Percentiles rank a stretch among this genome's conserved stretches.
Conservation (phyloP, 2,113 vertebrate genomes). For the Tetraodon nigroviridis region DNA sequence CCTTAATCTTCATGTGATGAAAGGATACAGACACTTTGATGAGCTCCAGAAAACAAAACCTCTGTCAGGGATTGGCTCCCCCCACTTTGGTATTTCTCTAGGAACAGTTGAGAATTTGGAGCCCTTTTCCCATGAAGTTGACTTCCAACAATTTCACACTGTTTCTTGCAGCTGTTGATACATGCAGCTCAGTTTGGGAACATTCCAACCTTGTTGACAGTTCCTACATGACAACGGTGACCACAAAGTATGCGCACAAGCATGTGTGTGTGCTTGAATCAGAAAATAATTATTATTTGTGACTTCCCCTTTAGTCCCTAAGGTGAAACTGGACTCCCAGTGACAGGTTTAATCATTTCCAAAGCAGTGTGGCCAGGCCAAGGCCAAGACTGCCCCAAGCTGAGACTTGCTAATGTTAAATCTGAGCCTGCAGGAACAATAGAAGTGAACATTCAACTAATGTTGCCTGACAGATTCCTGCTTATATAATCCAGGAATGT, state of each 20-base stretch:
- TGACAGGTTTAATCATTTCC: conserved; percentile 54
- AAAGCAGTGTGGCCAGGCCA: background rate
- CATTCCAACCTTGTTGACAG: too few relatives aligned
- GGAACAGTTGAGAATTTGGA: background rate
- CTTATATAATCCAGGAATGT: too few relatives aligned
- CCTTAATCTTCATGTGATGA: background rate
- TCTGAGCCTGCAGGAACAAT: conserved; percentile 19
- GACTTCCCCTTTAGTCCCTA: background rate
- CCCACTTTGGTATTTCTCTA: conserved; percentile 26
- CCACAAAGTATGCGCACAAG: too few relatives aligned
- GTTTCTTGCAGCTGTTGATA: too few relatives aligned
- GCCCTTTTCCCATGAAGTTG: too few relatives aligned
- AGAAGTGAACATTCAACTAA: background rate
- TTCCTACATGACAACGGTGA: too few relatives aligned
- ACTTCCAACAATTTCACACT: too few relatives aligned
- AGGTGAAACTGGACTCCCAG: conserved; percentile 18
- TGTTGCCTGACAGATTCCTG: too few relatives aligned
- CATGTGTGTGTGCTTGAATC: background rate
- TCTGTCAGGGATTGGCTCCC: background rate
- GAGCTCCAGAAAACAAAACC: conserved; percentile 20
- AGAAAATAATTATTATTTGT: background rate
- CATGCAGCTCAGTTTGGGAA: too few relatives aligned
- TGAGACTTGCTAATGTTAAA: conserved; percentile 11
- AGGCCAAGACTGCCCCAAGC: conserved; percentile 13
- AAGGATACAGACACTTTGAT: conserved; percentile 3